Evolutionary conservation across 2,888 invertebrate species (phyloP).

Genomic region (Dysmachus trigonus): DNA sequence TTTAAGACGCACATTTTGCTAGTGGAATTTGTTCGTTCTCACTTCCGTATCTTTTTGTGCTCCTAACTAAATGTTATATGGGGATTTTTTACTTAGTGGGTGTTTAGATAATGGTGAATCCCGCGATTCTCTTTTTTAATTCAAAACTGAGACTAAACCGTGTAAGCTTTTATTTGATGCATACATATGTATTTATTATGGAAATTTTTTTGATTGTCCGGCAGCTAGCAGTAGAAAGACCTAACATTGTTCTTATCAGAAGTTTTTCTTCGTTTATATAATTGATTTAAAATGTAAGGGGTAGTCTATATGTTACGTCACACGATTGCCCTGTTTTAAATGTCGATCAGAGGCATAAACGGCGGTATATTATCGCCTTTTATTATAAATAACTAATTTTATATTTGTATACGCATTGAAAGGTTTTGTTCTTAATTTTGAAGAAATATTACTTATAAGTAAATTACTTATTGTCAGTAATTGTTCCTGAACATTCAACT

Average conservation of each 20-base stretch:
- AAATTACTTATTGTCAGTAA: not conserved
- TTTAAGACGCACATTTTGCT: not conserved
- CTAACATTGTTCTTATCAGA: not conserved
- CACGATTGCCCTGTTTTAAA: not conserved
- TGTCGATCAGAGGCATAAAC: not conserved
- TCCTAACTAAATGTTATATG: not conserved
- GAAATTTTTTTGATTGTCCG: not conserved
- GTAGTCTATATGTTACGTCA: not conserved
- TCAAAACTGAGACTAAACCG: not conserved
- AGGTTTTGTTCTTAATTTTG: too few relatives aligned
- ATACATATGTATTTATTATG: not conserved
- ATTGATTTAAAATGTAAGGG: not conserved
- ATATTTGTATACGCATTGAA: not conserved
- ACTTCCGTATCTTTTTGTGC: not conserved
- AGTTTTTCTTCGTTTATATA: not conserved
- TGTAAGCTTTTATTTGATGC: not conserved
- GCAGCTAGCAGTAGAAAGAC: not conserved
- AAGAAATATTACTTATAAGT: not conserved
- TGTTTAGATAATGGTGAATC: not conserved
- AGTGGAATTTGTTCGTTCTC: not conserved
- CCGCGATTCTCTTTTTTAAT: not conserved
- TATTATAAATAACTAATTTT: not conserved
- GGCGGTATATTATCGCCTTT: not conserved
- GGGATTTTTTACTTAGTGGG: not conserved
- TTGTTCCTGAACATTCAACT: not conserved